A percentile compares a stretch with the other conserved stretches of the same genome.
These are phyloP conservation scores for Drosophila bocki DNA, from an alignment of 1,140 invertebrate genomes.

Conservation along the genomic window DNA sequence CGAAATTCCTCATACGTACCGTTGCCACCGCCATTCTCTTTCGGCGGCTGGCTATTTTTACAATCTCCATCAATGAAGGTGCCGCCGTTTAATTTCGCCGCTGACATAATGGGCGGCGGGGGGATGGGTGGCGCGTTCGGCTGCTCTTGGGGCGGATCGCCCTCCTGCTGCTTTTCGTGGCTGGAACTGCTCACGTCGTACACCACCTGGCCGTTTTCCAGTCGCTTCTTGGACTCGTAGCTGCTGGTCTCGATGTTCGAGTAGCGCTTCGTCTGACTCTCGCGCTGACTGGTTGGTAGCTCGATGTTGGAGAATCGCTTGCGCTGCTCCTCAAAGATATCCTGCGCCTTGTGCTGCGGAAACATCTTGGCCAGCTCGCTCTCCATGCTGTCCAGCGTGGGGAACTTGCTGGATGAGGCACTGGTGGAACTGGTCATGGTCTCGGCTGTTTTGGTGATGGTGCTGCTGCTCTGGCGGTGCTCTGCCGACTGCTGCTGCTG, in stretches of 20 bases:
- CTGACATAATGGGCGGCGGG: slow-evolving; percentile 83
- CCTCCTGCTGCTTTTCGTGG: slow-evolving; percentile 58
- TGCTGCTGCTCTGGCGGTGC: slow-evolving; percentile 49
- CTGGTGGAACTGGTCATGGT: slow-evolving; percentile 37
- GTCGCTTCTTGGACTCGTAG: slow-evolving; percentile 73
- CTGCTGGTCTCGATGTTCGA: slow-evolving; percentile 83
- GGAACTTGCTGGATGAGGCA: slow-evolving; percentile 45
- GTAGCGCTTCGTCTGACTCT: slow-evolving; percentile 62
- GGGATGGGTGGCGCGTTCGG: slow-evolving; percentile 55
- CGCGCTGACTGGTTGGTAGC: slow-evolving; percentile 20
- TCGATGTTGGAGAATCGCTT: slow-evolving; percentile 83
- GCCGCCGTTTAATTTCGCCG: slow-evolving; percentile 80
- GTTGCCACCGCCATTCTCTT: slow-evolving; percentile 26
- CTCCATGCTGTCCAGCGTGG: slow-evolving; percentile 62
- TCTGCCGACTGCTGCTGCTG: slow-evolving; percentile 44
- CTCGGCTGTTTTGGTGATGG: slow-evolving; percentile 27
- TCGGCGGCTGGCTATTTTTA: slow-evolving; percentile 47
- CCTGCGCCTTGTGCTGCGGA: slow-evolving; percentile 47
- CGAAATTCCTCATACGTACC: slow-evolving; percentile 84
- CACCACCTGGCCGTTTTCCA: slow-evolving; percentile 79
- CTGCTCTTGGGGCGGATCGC: slow-evolving; percentile 27
- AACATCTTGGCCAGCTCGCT: slow-evolving; percentile 77
- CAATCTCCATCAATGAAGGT: slow-evolving; percentile 71
- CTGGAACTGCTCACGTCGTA: slow-evolving; percentile 68
- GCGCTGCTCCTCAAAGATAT: slow-evolving; percentile 74